Evolutionary conservation across 2,888 invertebrate species (phyloP), one percentile per base, ranked within the genome.

Genomic region (Eustalomyia histrio): DNA sequence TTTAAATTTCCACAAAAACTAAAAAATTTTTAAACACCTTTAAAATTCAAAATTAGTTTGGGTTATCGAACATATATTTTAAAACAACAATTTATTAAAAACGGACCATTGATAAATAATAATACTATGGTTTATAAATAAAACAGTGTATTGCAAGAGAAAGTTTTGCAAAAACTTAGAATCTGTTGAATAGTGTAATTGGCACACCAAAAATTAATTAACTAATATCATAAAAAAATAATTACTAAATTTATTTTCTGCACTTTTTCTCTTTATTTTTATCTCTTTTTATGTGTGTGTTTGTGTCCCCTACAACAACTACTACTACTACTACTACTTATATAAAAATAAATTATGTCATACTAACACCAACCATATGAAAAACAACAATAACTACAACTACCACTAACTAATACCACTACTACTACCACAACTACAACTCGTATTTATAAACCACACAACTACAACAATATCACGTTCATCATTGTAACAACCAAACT

Each of bases 351-450:
- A 33, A 71, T 16, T 67, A 72, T 64, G 47, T 35, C 64, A 73
- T 57, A 68, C 55, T 57, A 73, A 60, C 61, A 72, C 33, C 33
- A n/a, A 61, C 21, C 33, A 65, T 64, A n/a, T 18, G n/a, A 55
- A 64, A 68, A 24, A 72, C 63, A 63, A 39, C n/a, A 47, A n/a
- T n/a, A 72, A 67, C 71, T 47, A 82, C 63, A 73, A 35, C 72
- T 53, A 71, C 65, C 43, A 60, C 76, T 75, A 80, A 82, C 82
- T 75, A 75, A 52, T 60, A 75, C 55, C 55, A 82, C 63, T 74
- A 80, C 64, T 65, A 82, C n/a, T 75, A 75, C 64, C 63, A 82
- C n/a, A 73, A 75, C 63, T 72, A 80, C 64, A 65, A 82, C 10
- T 75, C 72, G 53, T 60, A 75, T 47, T 55, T 47, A 47, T n/a